Evolutionary conservation across 2,113 vertebrate genomes (phyloP), one percentile per base, ranked within the genome.

Genomic region (Trichechus manatus): DNA sequence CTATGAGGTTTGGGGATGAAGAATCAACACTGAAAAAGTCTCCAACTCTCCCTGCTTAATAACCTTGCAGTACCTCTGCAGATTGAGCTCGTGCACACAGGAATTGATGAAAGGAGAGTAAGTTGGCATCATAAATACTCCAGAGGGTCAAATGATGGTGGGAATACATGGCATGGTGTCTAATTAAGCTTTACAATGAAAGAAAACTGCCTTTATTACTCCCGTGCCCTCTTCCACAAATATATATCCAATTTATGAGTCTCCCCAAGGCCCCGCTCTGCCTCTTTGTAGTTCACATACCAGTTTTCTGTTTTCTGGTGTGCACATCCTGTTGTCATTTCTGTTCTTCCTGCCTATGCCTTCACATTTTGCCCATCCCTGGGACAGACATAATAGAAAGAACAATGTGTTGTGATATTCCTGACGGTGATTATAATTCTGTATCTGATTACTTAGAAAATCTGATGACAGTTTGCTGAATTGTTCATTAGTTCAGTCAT

Each of bases 181-280:
- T 97, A 95, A 68, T 74, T 86, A 93, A 93, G 82, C 53, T 64
- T 64, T 36, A n/a, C 47, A 64, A 50, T 7, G 74, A 29, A 83
- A 88, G 56, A 33, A 83, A 89, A 31, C 3, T 53, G 29, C 7
- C 75, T 74, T 44, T 44, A 74, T 31, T 70, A 74, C 3, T 50
- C 25, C 29, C 2, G 29, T n/a, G 42, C 17, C 66, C 47, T 89
- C 70, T 91, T 70, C n/a, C 15, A 91, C 42, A 94, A 89, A 70
- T 13, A 64, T 20, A 5, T 31, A 29, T 56, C 72, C n/a, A 59
- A 84, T 66, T 80, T 79, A 77, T 15, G 22, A 59, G 7, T 23
- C 77, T 87, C 25, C 19, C 44, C 25, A 44, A 92, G 66, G 22
- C n/a, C 44, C 15, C 59, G n/a, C 5, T 59, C 47, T n/a, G 3